phyloP scores from a whole-genome alignment of 2,113 vertebrate species.

The Noturus placidus region DNA sequence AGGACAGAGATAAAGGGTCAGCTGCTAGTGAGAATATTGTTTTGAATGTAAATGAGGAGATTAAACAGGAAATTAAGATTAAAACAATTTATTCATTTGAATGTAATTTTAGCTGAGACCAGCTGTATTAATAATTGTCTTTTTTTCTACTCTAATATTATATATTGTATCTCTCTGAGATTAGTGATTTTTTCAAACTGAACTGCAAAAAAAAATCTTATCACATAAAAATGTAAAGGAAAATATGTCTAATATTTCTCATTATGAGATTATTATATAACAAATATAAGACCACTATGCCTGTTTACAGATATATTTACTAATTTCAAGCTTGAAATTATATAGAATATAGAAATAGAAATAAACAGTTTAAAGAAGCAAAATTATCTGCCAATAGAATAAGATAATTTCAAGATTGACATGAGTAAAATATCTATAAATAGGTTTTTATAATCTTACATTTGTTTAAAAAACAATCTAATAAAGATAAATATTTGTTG shows the following conservation, averaged over 20 bases:
- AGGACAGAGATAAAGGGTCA: conserved; percentile 43
- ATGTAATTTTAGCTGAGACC: not conserved
- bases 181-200: not conserved
- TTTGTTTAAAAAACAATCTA: no score
- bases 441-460: no score
- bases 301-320: no score
- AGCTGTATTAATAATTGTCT: not conserved
- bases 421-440: no score
- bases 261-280: no score
- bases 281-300: no score
- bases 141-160: not conserved
- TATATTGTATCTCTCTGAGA: not conserved
- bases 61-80: conserved; percentile 24
- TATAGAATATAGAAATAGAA: no score
- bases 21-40: conserved; percentile 41
- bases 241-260: not conserved
- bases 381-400: no score
- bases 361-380: no score
- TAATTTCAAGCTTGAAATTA: no score
- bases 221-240: not conserved
- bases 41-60: conserved; percentile 59
- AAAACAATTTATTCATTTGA: conserved; percentile 47
- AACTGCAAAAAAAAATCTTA: not conserved
- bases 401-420: no score
- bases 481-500: no score